A percentile compares a stretch with the other conserved stretches of the same genome.
Conservation (phyloP, 2,888 invertebrate species). For the Tholera decimalis region DNA sequence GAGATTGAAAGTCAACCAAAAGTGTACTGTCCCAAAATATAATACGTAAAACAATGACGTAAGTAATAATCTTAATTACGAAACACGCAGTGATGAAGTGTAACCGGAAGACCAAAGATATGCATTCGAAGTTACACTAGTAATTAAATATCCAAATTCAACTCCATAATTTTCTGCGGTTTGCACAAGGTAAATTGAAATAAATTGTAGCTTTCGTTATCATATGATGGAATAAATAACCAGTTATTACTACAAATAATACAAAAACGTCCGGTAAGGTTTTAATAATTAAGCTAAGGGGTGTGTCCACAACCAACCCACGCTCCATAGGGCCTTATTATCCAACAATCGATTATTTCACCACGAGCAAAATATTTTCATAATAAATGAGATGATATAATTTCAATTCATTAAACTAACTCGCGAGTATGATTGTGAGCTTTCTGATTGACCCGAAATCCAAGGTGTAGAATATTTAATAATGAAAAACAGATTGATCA, state of each 20-base stretch:
- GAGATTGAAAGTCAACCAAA: slow-evolving; percentile 28
- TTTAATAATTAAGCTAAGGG: slow-evolving; percentile 63
- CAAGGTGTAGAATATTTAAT: slow-evolving; percentile 7
- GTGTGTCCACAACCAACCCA: slow-evolving; percentile 26
- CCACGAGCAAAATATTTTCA: slow-evolving; percentile 28
- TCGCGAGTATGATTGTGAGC: not conserved
- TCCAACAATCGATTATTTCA: slow-evolving; percentile 61
- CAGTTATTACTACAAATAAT: slow-evolving; percentile 70
- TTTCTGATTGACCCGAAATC: slow-evolving; percentile 16
- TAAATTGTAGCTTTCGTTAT: slow-evolving; percentile 71
- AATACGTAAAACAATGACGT: slow-evolving; percentile 29
- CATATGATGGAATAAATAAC: slow-evolving; percentile 62
- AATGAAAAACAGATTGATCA: not conserved
- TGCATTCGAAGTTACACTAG: slow-evolving; percentile 62
- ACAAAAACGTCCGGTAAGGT: slow-evolving; percentile 63
- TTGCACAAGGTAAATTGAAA: slow-evolving; percentile 73
- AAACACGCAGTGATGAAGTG: slow-evolving; percentile 35
- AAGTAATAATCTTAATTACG: slow-evolving; percentile 36
- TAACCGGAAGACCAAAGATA: slow-evolving; percentile 62
- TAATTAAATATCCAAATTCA: slow-evolving; percentile 71
- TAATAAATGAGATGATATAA: slow-evolving; percentile 43
- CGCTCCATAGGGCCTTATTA: slow-evolving; percentile 53
- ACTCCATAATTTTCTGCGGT: slow-evolving; percentile 72
- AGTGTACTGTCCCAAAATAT: slow-evolving; percentile 15
- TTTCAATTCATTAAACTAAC: slow-evolving; percentile 8